Conservation (phyloP, 2,797 vertebrate genomes). For the Danionella dracula region DNA sequence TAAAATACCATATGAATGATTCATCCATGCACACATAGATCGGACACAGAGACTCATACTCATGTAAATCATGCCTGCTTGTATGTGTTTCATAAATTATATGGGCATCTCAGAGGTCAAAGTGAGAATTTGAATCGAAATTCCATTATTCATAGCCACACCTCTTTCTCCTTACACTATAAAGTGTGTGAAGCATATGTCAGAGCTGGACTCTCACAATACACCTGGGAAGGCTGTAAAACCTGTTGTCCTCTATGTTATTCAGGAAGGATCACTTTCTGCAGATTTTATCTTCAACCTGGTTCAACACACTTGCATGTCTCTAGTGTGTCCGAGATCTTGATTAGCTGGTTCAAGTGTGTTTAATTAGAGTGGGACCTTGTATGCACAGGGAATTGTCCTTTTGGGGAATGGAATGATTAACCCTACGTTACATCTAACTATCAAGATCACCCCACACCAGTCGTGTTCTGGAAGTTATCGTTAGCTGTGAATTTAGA, state of each 20-base stretch:
- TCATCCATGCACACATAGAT: conserved; percentile 35
- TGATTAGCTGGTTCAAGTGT: not conserved
- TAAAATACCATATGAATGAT: conserved; percentile 33
- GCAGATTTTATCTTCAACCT: not conserved
- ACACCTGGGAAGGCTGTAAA: not conserved
- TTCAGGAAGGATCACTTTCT: not conserved
- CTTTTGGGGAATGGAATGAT: no score
- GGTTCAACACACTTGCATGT: not conserved
- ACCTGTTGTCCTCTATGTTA: not conserved
- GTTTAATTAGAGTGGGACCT: not conserved
- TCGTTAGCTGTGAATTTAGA: no score
- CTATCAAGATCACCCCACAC: no score
- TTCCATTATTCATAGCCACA: conserved; percentile 65
- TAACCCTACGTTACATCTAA: no score
- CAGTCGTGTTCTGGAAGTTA: no score
- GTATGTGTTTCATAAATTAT: conserved; percentile 63
- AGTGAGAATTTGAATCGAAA: conserved; percentile 66
- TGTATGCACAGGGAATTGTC: no score
- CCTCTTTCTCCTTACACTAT: not conserved
- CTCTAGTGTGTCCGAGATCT: not conserved
- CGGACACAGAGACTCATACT: conserved; percentile 34
- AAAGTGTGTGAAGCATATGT: conserved; percentile 32
- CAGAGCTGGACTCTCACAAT: conserved; percentile 23
- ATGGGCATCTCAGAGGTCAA: conserved; percentile 58
- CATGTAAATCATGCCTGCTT: conserved; percentile 62